Evolutionary conservation across 2,888 invertebrate genomes (phyloP).

Genomic region (Habroteleia sp.): DNA sequence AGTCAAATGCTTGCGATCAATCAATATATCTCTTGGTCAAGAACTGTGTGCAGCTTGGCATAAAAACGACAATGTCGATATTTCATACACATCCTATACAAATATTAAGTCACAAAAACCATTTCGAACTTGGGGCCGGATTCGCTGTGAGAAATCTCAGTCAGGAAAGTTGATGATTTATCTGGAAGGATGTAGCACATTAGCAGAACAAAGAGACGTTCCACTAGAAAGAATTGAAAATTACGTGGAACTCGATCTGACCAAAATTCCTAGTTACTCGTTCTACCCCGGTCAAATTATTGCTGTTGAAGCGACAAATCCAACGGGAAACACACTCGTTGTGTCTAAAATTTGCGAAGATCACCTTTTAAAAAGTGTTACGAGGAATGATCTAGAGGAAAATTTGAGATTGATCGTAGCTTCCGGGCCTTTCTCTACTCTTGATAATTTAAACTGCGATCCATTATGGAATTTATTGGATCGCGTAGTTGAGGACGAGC

Average conservation of each 20-base stretch:
- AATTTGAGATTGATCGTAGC: constrained; percentile 86
- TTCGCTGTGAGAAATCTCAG: constrained; percentile 88
- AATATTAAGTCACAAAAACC: constrained; percentile 76
- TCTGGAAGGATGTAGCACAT: constrained; percentile 31
- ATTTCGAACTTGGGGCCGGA: constrained; percentile 85
- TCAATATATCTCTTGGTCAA: constrained; percentile 69
- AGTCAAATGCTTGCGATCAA: constrained; percentile 62
- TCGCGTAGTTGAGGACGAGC: constrained; percentile 86
- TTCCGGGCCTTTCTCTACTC: constrained; percentile 91
- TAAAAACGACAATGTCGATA: constrained; percentile 54
- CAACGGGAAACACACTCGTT: constrained; percentile 86
- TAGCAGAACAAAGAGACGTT: constrained; percentile 14
- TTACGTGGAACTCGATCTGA: constrained; percentile 81
- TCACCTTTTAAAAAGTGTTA: constrained; percentile 78
- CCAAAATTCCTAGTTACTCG: constrained; percentile 84
- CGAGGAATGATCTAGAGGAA: constrained; percentile 79
- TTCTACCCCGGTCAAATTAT: constrained; percentile 91
- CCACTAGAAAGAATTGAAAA: constrained; percentile 27
- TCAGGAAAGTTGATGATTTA: constrained; percentile 83
- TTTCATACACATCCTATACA: constrained; percentile 68
- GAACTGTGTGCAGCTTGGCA: constrained; percentile 70
- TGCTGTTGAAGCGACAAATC: constrained; percentile 88
- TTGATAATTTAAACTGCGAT: constrained; percentile 89
- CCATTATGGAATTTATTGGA: constrained; percentile 89
- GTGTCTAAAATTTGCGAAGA: constrained; percentile 85